phyloP scores from a whole-genome alignment of 2,797 vertebrate species.

The Paratrypauchen microcephalus region DNA sequence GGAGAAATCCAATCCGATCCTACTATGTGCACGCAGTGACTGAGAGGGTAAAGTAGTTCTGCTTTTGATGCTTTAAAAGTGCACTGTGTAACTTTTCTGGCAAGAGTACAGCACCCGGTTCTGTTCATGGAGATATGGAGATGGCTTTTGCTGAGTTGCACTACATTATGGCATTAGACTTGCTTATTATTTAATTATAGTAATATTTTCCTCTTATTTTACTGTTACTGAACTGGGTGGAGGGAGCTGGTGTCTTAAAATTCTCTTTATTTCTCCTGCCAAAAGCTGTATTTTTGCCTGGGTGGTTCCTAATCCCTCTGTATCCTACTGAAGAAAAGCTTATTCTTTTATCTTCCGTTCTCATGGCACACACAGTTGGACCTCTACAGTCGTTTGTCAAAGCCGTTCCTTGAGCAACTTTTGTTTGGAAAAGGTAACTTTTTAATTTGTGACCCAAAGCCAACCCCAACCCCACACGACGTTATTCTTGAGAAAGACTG shows the following conservation, averaged over 20 bases:
- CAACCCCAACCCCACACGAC: conserved; percentile 5
- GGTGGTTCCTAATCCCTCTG: conserved; percentile 41
- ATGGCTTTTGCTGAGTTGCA: too few species aligned
- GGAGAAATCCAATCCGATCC: too few species aligned
- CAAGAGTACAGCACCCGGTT: too few species aligned
- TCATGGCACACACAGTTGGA: conserved; percentile 20
- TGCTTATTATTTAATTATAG: too few species aligned
- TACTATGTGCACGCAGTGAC: too few species aligned
- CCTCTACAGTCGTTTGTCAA: conserved; percentile 11
- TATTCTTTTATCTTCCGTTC: conserved; percentile 37
- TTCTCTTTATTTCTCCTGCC: conserved; percentile 17
- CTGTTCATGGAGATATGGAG: too few species aligned
- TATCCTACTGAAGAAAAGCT: conserved; percentile 29
- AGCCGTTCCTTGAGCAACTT: conserved; percentile 11
- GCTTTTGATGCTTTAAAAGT: too few species aligned
- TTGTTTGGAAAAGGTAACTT: conserved; percentile 5
- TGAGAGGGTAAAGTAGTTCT: too few species aligned
- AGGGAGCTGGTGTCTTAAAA: conserved; percentile 8
- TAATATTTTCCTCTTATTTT: conserved; percentile 9
- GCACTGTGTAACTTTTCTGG: too few species aligned
- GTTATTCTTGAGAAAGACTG: background rate
- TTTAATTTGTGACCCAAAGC: background rate
- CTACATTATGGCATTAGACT: too few species aligned
- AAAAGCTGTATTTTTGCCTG: conserved; percentile 32
- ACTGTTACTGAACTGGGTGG: conserved; percentile 2